A percentile compares a stretch with the other conserved stretches of the same genome.
These are phyloP conservation scores for Pristionchus entomophagus DNA, from an alignment of 2,888 invertebrate species.

Conservation along the genomic window DNA sequence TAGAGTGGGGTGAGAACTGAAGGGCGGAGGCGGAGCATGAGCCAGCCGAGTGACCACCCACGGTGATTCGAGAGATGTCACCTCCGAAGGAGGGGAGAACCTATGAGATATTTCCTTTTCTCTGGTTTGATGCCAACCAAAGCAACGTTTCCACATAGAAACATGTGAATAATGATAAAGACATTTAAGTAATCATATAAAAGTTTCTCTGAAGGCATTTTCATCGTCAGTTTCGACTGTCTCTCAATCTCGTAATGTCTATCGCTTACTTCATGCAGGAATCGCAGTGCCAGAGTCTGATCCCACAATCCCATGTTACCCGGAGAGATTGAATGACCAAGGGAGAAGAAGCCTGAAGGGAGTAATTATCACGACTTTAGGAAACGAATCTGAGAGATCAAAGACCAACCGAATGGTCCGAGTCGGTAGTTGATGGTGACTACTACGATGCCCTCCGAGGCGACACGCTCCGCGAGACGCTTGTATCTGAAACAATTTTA, in stretches of 20 bases:
- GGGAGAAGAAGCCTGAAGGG: constrained; percentile 61
- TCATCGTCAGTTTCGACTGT: too few relatives aligned
- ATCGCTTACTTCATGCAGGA: constrained; percentile 60
- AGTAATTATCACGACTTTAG: not conserved
- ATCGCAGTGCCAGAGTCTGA: constrained; percentile 60
- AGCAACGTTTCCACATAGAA: too few relatives aligned
- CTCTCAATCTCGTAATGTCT: too few relatives aligned
- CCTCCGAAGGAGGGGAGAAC: constrained; percentile 65
- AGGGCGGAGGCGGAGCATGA: constrained; percentile 61
- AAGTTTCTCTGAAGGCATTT: too few relatives aligned
- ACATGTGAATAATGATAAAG: too few relatives aligned
- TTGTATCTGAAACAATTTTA: constrained; percentile 51
- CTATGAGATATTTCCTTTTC: too few relatives aligned
- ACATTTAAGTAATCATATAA: too few relatives aligned
- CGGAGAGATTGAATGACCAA: constrained; percentile 59
- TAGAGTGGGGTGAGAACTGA: constrained; percentile 63
- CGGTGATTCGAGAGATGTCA: constrained; percentile 58
- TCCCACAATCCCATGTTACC: constrained; percentile 68
- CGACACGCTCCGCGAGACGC: constrained; percentile 59
- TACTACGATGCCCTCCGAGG: constrained; percentile 61
- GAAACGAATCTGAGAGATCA: not conserved
- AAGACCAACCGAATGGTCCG: constrained; percentile 57
- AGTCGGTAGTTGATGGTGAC: constrained; percentile 64
- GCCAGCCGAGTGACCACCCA: constrained; percentile 64
- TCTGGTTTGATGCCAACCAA: too few relatives aligned